These are phyloP conservation scores for Nothocercus julius DNA, from an alignment of 2,113 vertebrate species.

Conservation along the genomic window DNA sequence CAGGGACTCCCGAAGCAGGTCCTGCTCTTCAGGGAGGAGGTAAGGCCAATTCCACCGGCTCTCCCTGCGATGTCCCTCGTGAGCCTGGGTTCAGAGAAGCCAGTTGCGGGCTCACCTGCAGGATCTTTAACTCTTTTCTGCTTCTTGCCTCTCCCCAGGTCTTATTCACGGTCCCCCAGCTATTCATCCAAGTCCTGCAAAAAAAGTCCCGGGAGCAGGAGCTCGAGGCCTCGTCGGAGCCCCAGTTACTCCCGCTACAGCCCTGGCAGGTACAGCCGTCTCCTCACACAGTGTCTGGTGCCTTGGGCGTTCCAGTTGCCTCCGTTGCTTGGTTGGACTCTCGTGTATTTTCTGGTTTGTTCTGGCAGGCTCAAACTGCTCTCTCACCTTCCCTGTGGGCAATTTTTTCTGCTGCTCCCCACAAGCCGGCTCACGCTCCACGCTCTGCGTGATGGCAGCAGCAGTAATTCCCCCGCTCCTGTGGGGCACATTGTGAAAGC, in stretches of 20 bases:
- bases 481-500: not conserved
- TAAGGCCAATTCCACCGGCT: not conserved
- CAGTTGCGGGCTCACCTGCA: not conserved
- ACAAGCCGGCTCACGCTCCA: not conserved
- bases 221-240: constrained; percentile 80
- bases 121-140: not conserved
- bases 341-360: not conserved
- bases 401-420: not conserved
- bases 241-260: constrained; percentile 89
- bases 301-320: not conserved
- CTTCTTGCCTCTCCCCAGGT: constrained; percentile 74
- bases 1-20: constrained; percentile 84
- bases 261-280: constrained; percentile 81
- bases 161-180: constrained; percentile 88
- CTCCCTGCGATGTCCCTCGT: not conserved
- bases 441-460: not conserved
- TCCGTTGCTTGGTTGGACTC: not conserved
- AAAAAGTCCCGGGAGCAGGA: constrained; percentile 82
- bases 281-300: rapidly evolving
- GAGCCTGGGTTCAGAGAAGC: not conserved
- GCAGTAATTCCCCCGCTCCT: not conserved
- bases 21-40: constrained; percentile 84
- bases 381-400: not conserved
- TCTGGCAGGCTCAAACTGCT: not conserved
- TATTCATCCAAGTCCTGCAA: constrained; percentile 83